Evolutionary conservation across 2,113 vertebrate genomes (phyloP), one percentile per base, ranked within the genome.

Genomic region (Empidonax alnorum): DNA sequence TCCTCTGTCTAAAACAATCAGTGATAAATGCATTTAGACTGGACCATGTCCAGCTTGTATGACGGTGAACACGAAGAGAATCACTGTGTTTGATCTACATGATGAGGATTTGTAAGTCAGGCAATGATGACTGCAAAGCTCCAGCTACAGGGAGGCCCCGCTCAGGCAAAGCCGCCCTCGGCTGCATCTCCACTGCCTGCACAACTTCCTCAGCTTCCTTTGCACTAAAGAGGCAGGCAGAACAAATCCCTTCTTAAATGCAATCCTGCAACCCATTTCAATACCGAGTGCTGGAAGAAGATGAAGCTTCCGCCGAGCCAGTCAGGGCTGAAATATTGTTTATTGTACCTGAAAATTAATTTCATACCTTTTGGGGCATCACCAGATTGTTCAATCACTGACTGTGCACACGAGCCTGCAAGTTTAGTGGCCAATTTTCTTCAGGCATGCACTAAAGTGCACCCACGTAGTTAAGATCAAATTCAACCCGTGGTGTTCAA

Each of bases 271-370:
- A 78, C 62, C 77, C 72, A 87, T 94, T 97, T 84, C 92, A 87
- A 69, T 94, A 89, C 30, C 77, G 20, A 74, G 55, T 35, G 55
- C 74, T 61, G 81, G 63, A 92, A 96, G 94, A 95, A 96, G 94
- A 95, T 49, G 71, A 95, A 93, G 83, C n/a, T 92, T 88, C 84
- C 19, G 5, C 75, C 89, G 87, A 92, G 78, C 31, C 75, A 84
- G 72, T 77, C 93, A 94, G 82, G 90, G 91, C 77, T 95, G 90
- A 96, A 96, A 95, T 92, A 96, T 75, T 95, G 71, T 93, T 96
- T 95, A 97, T 82, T 94, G 90, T 92, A 95, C 83, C 94, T 96
- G 96, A 96, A 97, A 97, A 96, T 97, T 97, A 96, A 97, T 94
- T 92, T 96, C 87, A 84, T 93, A 95, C 80, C 77, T 96, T 91